Evolutionary conservation across 2,888 invertebrate species (phyloP), one percentile per base, ranked within the genome.

Genomic region (Camptogramma bilineatum): DNA sequence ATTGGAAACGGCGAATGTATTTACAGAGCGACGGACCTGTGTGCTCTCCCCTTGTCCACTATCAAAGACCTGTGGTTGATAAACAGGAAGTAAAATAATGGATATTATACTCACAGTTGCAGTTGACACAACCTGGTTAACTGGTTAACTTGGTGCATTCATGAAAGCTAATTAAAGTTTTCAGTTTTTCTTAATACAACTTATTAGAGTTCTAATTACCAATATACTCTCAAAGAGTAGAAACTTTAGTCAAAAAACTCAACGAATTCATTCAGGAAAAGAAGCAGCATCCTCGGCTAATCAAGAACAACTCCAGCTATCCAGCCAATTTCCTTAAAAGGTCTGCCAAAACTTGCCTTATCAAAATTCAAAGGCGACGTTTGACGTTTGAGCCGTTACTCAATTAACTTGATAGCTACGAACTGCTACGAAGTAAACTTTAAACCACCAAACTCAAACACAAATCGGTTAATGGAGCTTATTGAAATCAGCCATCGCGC

Each of bases 391-490:
- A 78, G 77, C 78, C 72, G 77, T 76, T 76, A 75, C 75, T 80
- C 83, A 85, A 87, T 88, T 82, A 87, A 82, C 75, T 78, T 75
- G 77, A 82, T 81, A 78, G 82, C 34, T 39, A 39, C 34, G 34
- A 39, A 39, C 34, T 39, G 34, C 81, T 70, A 53, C 75, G 72
- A 82, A 75, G 79, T 82, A 80, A 88, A 90, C 84, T 88, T 86
- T 81, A 81, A 82, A 80, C 81, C 74, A 76, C 79, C 82, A 79
- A 87, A 84, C 80, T 85, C 79, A 74, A 80, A 85, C 85, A 77
- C 84, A 85, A 90, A 91, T 91, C 90, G 90, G 86, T 85, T 90
- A 91, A 91, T 91, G 90, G 88, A 85, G 86, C 88, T 84, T 81
- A 88, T 88, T 90, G 88, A 85, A 87, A 86, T 82, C 87, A 81